These are phyloP conservation scores for Cebuella pygmaea DNA, from an alignment of 2,797 vertebrate genomes.

Conservation along the genomic window DNA sequence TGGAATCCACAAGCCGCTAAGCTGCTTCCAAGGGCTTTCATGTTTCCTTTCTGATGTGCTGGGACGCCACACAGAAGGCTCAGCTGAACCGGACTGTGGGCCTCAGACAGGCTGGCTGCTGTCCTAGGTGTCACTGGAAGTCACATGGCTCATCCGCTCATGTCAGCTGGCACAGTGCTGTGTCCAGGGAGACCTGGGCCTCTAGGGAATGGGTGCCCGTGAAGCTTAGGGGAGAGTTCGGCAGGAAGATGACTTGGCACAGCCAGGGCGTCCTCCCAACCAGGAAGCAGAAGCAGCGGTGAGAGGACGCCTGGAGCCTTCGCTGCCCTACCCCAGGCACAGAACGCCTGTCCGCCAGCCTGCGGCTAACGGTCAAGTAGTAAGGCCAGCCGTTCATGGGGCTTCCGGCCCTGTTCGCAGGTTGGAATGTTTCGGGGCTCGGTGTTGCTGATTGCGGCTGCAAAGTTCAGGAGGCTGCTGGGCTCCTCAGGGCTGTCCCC, in stretches of 20 bases:
- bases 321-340: fast-evolving
- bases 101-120: background rate
- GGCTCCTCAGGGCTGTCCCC: background rate
- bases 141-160: fast-evolving
- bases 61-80: fast-evolving
- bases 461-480: background rate
- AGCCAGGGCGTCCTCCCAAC: background rate
- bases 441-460: background rate
- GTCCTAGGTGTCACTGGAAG: background rate
- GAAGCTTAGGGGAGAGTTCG: fast-evolving
- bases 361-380: background rate
- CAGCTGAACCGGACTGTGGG: fast-evolving
- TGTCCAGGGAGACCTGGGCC: background rate
- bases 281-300: fast-evolving
- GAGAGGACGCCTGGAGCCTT: fast-evolving
- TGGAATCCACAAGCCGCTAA: background rate
- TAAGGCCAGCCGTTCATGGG: fast-evolving
- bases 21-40: fast-evolving
- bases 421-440: background rate
- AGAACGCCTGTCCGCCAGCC: background rate
- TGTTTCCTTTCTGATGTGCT: background rate
- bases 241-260: too few relatives aligned
- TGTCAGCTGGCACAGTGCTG: fast-evolving
- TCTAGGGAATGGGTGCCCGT: fast-evolving
- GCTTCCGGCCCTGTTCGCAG: too few relatives aligned